Conservation (phyloP, 2,888 invertebrate species). For the Crocallis elinguaria region DNA sequence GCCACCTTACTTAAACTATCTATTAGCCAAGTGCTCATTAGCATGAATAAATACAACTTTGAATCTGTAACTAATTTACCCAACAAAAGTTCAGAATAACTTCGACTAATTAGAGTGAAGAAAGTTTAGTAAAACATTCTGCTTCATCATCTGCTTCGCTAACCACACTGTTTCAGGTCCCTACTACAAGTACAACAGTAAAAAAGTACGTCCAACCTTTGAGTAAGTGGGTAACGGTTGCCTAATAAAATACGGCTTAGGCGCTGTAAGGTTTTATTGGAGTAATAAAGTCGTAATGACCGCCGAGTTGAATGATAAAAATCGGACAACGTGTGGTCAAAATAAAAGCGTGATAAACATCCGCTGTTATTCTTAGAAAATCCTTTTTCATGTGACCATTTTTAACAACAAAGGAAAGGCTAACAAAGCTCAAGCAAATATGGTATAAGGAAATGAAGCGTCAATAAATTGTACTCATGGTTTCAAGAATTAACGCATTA, state of each 20-base stretch:
- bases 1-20: no score
- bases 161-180: not conserved
- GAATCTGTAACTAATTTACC: no score
- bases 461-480: slow-evolving; percentile 12
- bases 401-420: slow-evolving; percentile 14
- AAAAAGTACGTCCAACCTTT: not conserved
- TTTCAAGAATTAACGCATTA: slow-evolving; percentile 7
- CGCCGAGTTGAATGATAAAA: slow-evolving; percentile 21
- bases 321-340: slow-evolving; percentile 21
- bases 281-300: slow-evolving; percentile 17
- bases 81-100: no score
- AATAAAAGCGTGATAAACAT: slow-evolving; percentile 6
- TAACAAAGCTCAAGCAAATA: slow-evolving; percentile 22
- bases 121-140: no score
- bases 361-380: slow-evolving; percentile 15
- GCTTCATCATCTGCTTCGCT: not conserved
- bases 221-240: not conserved
- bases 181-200: not conserved
- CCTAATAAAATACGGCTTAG: slow-evolving; percentile 7
- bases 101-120: no score
- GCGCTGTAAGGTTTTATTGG: slow-evolving; percentile 11
- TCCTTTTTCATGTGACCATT: slow-evolving; percentile 11
- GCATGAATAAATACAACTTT: no score
- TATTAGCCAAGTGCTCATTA: no score
- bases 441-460: slow-evolving; percentile 17